phyloP scores from a whole-genome alignment of 2,888 invertebrate genomes.

The Sympetrum striolatum region DNA sequence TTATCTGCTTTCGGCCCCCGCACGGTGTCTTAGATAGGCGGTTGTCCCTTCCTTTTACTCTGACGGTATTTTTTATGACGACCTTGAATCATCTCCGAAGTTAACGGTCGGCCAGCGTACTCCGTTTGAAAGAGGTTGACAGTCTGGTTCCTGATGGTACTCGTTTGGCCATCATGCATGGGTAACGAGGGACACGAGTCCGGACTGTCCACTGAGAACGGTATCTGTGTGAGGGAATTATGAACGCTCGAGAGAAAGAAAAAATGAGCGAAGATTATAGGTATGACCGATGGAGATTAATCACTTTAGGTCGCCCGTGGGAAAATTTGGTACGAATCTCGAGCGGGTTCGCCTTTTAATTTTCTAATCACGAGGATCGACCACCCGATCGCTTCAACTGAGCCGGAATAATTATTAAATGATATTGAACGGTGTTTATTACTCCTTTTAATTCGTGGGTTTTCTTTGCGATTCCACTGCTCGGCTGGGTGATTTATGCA shows the following conservation, averaged over 20 bases:
- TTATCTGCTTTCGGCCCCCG: background rate
- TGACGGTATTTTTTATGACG: slow-evolving; percentile 3
- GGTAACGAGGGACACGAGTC: background rate
- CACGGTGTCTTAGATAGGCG: slow-evolving; percentile 15
- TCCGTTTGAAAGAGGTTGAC: background rate
- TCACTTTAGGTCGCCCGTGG: too few species aligned
- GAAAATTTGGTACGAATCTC: too few species aligned
- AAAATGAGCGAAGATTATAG: background rate
- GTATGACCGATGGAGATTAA: background rate
- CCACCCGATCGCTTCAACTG: too few species aligned
- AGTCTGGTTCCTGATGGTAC: background rate
- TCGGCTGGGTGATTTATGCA: too few species aligned
- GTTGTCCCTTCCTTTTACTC: background rate
- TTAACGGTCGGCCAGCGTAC: background rate
- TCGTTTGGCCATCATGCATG: background rate
- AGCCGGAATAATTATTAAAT: too few species aligned
- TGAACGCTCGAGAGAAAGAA: background rate
- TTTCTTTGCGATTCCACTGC: too few species aligned
- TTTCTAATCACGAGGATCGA: too few species aligned
- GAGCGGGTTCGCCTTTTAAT: too few species aligned
- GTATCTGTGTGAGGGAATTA: background rate
- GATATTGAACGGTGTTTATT: too few species aligned
- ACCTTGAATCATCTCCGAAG: slow-evolving; percentile 25
- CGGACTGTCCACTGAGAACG: background rate
- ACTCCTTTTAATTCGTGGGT: too few species aligned